Percentiles rank a stretch among this genome's conserved stretches.
Conservation (phyloP, 1,140 invertebrate species). For the Listronotus bonariensis region DNA sequence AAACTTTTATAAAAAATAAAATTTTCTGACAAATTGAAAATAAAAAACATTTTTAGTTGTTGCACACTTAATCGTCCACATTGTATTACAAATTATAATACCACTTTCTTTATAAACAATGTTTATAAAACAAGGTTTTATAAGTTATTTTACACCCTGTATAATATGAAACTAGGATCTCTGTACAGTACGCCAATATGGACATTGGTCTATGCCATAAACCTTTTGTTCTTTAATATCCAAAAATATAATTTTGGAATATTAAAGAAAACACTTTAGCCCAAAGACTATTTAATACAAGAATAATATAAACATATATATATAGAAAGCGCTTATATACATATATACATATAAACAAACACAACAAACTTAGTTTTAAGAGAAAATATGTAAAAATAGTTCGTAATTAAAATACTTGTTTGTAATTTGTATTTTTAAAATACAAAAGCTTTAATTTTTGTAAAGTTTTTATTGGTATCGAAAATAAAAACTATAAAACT, state of each 20-base stretch:
- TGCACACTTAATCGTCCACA: too few species aligned
- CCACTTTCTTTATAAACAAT: too few species aligned
- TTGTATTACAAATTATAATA: too few species aligned
- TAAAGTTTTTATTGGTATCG: too few species aligned
- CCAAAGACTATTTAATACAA: background rate
- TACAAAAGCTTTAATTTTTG: too few species aligned
- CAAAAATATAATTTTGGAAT: background rate
- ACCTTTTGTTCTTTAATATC: slow-evolving; percentile 17
- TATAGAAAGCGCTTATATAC: slow-evolving; percentile 22
- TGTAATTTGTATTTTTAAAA: background rate
- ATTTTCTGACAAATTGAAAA: too few species aligned
- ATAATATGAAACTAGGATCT: slow-evolving; percentile 9
- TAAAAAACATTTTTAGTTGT: too few species aligned
- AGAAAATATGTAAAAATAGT: slow-evolving; percentile 17
- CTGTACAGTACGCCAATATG: slow-evolving; percentile 23
- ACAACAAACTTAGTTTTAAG: slow-evolving; percentile 27
- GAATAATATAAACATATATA: slow-evolving; percentile 12
- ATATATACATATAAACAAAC: slow-evolving; percentile 25
- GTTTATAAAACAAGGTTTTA: too few species aligned
- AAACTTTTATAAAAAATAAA: too few species aligned
- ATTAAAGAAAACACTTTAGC: slow-evolving; percentile 15
- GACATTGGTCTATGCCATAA: slow-evolving; percentile 10
- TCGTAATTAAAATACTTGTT: background rate
- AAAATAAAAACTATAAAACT: too few species aligned
- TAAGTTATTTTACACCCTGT: slow-evolving; percentile 1